A percentile compares a stretch with the other conserved stretches of the same genome.
These are phyloP conservation scores for Leptinotarsa lineolata DNA, from an alignment of 1,140 invertebrate genomes.

Conservation along the genomic window DNA sequence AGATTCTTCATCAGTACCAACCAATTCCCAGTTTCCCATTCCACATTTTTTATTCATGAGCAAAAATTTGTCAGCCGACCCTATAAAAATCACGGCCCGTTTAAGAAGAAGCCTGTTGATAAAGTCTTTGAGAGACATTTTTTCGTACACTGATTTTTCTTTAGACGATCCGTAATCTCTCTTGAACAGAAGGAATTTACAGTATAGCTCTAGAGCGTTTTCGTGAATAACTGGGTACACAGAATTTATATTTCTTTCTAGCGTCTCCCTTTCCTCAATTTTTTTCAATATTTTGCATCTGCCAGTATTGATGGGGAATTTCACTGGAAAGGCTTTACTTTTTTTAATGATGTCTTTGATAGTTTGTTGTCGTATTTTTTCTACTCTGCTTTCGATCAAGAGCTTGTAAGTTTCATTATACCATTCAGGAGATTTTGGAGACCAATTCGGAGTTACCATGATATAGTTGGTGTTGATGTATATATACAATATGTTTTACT, in stretches of 20 bases:
- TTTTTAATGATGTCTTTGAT: constrained; percentile 53
- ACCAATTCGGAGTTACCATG: constrained; percentile 30
- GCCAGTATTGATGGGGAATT: constrained; percentile 57
- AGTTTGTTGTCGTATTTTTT: constrained; percentile 25
- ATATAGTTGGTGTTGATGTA: neutral
- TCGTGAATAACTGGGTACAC: constrained; percentile 60
- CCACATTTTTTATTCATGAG: constrained; percentile 59
- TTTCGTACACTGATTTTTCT: constrained; percentile 62
- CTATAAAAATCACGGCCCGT: constrained; percentile 61
- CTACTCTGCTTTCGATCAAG: neutral
- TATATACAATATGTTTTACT: neutral
- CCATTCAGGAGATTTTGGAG: constrained; percentile 31
- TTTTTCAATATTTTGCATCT: constrained; percentile 52
- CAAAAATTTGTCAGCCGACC: constrained; percentile 58
- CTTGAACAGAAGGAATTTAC: constrained; percentile 57
- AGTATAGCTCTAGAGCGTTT: constrained; percentile 55
- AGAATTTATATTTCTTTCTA: constrained; percentile 58
- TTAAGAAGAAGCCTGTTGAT: constrained; percentile 64
- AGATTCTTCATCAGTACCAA: constrained; percentile 55
- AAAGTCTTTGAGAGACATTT: constrained; percentile 62
- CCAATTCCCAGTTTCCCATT: constrained; percentile 55
- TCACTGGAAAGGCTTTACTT: constrained; percentile 55
- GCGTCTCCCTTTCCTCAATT: constrained; percentile 44
- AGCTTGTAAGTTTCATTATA: constrained; percentile 18
- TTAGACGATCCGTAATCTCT: constrained; percentile 59